Conservation (phyloP, 2,888 invertebrate species). For the Ferdinandea cuprea region DNA sequence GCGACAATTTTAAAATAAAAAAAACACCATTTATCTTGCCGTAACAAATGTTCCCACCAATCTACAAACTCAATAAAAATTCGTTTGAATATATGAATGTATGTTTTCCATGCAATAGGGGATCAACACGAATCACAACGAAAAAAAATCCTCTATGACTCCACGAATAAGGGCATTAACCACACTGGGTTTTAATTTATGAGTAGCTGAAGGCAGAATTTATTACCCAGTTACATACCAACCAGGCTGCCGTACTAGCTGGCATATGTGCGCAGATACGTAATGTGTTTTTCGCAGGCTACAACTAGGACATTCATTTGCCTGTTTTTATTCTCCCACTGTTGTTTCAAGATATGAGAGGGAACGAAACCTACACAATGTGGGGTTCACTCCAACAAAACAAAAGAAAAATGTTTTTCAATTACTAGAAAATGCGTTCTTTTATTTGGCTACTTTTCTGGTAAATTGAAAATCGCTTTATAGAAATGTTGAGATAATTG, state of each 20-base stretch:
- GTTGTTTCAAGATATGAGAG: constrained; percentile 33
- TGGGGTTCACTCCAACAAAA: background rate
- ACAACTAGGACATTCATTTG: constrained; percentile 56
- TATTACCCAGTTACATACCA: constrained; percentile 57
- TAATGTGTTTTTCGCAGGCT: constrained; percentile 49
- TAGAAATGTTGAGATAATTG: constrained; percentile 27
- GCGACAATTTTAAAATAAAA: constrained; percentile 49
- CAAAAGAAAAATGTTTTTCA: constrained; percentile 2
- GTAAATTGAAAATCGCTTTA: constrained; percentile 44
- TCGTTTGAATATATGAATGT: constrained; percentile 46
- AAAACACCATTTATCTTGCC: constrained; percentile 31
- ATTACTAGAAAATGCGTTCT: background rate
- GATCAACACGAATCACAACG: constrained; percentile 51
- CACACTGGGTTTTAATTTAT: constrained; percentile 72
- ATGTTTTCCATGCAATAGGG: constrained; percentile 22
- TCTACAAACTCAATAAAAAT: constrained; percentile 55
- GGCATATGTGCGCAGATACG: constrained; percentile 32
- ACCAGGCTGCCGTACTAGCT: constrained; percentile 20
- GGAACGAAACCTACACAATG: constrained; percentile 9
- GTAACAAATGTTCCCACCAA: constrained; percentile 49
- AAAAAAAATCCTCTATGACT: constrained; percentile 39
- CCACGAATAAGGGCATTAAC: constrained; percentile 68
- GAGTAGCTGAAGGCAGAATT: constrained; percentile 72
- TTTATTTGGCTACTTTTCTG: constrained; percentile 19
- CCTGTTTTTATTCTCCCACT: background rate